A percentile compares a stretch with the other conserved stretches of the same genome.
Conservation (phyloP, 2,888 invertebrate genomes). For the Leptopilina myrica region DNA sequence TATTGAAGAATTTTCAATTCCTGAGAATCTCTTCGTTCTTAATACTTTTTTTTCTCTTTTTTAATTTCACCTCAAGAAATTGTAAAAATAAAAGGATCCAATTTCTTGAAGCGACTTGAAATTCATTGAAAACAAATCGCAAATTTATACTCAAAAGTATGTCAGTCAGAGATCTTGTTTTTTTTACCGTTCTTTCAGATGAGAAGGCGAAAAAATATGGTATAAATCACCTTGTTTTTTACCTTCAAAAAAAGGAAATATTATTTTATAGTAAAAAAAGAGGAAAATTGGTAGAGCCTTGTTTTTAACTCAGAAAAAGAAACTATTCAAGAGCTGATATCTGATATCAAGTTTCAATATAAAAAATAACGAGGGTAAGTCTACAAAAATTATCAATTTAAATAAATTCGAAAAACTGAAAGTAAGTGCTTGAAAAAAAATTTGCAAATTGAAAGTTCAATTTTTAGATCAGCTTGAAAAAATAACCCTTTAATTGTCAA, state of each 20-base stretch:
- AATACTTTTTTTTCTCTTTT: neutral
- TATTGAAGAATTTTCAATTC: conserved; percentile 4
- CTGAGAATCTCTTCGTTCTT: neutral
- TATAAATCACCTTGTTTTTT: no score
- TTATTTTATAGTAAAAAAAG: neutral
- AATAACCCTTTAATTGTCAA: conserved; percentile 10
- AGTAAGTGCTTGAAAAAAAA: neutral
- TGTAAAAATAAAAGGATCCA: neutral
- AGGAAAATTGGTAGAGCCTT: neutral
- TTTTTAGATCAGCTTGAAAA: neutral
- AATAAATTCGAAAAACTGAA: conserved; percentile 6
- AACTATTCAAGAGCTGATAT: conserved; percentile 25
- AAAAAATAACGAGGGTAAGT: conserved; percentile 20
- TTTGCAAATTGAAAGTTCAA: neutral
- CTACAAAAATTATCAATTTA: conserved; percentile 17
- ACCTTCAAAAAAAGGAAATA: neutral
- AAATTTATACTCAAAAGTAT: neutral
- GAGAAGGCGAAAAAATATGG: no score
- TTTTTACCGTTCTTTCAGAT: no score
- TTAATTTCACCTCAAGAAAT: neutral
- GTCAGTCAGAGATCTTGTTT: no score
- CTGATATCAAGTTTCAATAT: conserved; percentile 12
- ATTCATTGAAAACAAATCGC: neutral
- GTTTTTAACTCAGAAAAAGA: conserved; percentile 26
- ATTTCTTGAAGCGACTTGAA: neutral